Conservation (phyloP, 2,888 invertebrate genomes). For the Caenorhabditis becei region DNA sequence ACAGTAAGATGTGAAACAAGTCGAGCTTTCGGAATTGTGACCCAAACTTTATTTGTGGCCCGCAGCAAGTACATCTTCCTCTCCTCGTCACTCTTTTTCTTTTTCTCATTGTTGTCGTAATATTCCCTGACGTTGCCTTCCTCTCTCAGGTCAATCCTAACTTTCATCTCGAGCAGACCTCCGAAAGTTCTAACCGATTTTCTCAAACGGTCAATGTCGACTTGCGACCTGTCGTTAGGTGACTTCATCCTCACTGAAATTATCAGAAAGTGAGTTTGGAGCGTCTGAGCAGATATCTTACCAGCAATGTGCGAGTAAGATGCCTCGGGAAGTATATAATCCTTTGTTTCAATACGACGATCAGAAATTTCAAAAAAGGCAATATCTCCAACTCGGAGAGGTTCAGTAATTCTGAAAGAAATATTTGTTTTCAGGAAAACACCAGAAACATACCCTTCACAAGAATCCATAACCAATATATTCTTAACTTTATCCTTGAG, state of each 20-base stretch:
- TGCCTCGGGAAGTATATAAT: neutral
- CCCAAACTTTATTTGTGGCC: slow-evolving; percentile 22
- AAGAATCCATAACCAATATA: slow-evolving; percentile 13
- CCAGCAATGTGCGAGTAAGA: slow-evolving; percentile 51
- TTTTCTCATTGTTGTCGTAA: neutral
- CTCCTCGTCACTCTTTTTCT: neutral
- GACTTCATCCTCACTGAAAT: slow-evolving; percentile 15
- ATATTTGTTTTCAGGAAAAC: neutral
- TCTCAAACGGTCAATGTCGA: slow-evolving; percentile 23
- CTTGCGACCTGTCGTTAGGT: neutral
- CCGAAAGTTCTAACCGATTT: slow-evolving; percentile 26
- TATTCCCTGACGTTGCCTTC: neutral
- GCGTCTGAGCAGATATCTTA: too few species aligned
- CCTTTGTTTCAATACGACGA: slow-evolving; percentile 21
- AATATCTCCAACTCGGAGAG: slow-evolving; percentile 22
- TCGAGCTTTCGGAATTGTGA: slow-evolving; percentile 33
- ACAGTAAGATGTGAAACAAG: neutral
- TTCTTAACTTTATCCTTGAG: slow-evolving; percentile 16
- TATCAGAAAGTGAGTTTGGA: neutral
- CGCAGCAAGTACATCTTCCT: slow-evolving; percentile 16
- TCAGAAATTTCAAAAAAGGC: slow-evolving; percentile 38
- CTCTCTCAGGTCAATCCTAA: slow-evolving; percentile 13
- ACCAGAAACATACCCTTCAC: slow-evolving; percentile 15
- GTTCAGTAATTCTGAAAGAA: neutral
- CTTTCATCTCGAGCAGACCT: slow-evolving; percentile 45